Percentiles rank a stretch among this genome's conserved stretches.
phyloP scores from a whole-genome alignment of 2,888 invertebrate genomes.

The Erpobdella octoculata region DNA sequence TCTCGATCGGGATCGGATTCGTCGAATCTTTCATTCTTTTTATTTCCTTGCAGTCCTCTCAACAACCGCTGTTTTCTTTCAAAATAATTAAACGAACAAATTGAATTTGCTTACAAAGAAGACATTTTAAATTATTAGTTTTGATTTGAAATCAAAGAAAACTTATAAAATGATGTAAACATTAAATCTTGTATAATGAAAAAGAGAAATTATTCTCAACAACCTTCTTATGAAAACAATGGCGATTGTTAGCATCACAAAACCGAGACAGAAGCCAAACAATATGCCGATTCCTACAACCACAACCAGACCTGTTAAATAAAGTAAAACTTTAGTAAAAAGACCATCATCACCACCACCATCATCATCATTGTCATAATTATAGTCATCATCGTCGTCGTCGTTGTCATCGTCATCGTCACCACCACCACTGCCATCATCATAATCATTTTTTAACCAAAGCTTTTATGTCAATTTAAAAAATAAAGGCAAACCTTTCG shows the following conservation, averaged over 20 bases:
- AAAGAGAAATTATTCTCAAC: neutral
- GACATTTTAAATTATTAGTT: too few species aligned
- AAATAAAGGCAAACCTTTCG: constrained; percentile 3
- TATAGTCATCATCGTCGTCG: neutral
- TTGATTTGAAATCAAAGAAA: neutral
- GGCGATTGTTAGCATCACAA: constrained; percentile 26
- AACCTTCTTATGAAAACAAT: constrained; percentile 23
- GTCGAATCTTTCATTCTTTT: neutral
- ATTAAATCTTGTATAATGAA: neutral
- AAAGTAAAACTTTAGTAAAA: neutral
- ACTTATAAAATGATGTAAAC: neutral
- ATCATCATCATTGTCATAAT: neutral
- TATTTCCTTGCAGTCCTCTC: neutral
- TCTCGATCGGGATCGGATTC: neutral
- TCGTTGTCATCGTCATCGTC: neutral
- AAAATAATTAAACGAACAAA: neutral
- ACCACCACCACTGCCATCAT: neutral
- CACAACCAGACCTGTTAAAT: constrained; percentile 4
- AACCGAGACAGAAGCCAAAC: constrained; percentile 25
- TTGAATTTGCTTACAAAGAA: too few species aligned
- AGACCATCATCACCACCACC: neutral
- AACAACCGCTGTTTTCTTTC: neutral
- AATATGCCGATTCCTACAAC: constrained; percentile 23
- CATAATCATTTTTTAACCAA: neutral
- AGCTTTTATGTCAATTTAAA: neutral